These are phyloP conservation scores for Acanthosoma haemorrhoidale DNA, from an alignment of 2,888 invertebrate genomes.

Conservation along the genomic window DNA sequence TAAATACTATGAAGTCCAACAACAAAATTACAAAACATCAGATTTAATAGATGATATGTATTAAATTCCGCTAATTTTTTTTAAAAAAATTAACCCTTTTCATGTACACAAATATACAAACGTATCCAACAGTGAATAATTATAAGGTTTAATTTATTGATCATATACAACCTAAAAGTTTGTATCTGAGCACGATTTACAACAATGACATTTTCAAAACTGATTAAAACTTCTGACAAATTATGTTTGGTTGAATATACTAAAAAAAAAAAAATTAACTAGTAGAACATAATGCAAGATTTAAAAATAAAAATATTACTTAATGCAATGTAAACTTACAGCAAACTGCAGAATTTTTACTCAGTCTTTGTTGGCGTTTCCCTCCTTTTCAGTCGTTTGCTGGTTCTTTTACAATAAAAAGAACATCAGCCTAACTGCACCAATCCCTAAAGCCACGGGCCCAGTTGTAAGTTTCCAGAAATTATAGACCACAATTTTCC, in stretches of 20 bases:
- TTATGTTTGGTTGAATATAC: no score
- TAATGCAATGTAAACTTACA: neutral
- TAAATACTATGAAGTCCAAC: no score
- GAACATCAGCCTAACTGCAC: neutral
- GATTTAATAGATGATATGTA: constrained; percentile 4
- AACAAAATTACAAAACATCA: neutral
- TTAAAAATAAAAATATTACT: neutral
- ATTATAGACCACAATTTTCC: no score
- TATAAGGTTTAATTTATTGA: neutral
- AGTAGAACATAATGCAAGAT: neutral
- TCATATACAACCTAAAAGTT: neutral
- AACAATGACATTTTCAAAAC: neutral
- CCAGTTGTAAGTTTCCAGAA: neutral
- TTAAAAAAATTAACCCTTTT: neutral
- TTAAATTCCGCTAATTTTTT: neutral
- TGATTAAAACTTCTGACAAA: neutral
- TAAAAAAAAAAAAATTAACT: neutral
- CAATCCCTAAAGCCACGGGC: neutral
- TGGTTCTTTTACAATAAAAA: neutral
- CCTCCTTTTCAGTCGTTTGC: constrained; percentile 1
- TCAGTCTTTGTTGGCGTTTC: neutral
- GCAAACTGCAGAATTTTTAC: constrained; percentile 1
- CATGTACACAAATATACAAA: neutral
- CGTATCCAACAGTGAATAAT: no score
- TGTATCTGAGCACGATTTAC: neutral